A percentile compares a stretch with the other conserved stretches of the same genome.
Evolutionary conservation across 2,888 invertebrate species (phyloP).

Genomic region (Arrhopalites spinosus): DNA sequence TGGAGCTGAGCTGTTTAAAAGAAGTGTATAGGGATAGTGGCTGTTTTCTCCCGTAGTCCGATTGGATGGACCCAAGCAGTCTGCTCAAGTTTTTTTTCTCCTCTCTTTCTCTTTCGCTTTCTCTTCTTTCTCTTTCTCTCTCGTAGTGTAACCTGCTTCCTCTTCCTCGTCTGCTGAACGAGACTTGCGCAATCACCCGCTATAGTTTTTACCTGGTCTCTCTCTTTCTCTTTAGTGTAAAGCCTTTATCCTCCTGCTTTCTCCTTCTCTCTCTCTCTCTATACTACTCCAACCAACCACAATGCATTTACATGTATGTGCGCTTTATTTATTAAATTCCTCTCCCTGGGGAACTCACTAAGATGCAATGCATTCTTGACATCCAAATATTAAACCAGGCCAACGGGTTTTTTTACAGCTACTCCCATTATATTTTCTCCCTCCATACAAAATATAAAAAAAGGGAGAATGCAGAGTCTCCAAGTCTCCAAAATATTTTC

Average conservation of each 20-base stretch:
- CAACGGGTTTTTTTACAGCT: background rate
- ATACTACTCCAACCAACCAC: background rate
- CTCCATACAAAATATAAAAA: too few species aligned
- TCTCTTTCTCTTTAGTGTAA: background rate
- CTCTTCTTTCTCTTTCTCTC: background rate
- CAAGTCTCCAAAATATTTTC: background rate
- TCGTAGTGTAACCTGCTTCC: background rate
- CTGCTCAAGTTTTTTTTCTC: background rate
- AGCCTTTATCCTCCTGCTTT: background rate
- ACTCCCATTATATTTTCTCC: background rate
- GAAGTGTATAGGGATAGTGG: background rate
- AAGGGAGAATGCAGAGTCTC: too few species aligned
- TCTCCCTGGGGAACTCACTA: slow-evolving; percentile 21
- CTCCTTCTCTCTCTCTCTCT: background rate
- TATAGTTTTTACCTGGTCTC: slow-evolving; percentile 34
- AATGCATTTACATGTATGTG: slow-evolving; percentile 6
- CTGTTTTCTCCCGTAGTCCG: background rate
- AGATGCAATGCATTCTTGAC: slow-evolving; percentile 17
- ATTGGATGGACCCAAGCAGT: slow-evolving; percentile 15
- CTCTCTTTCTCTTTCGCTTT: background rate
- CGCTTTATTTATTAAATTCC: slow-evolving; percentile 34
- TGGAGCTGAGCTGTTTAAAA: background rate
- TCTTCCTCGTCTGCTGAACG: slow-evolving; percentile 20
- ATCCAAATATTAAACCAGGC: slow-evolving; percentile 13
- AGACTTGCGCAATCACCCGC: slow-evolving; percentile 35